Evolutionary conservation across 2,888 invertebrate genomes (phyloP).

Genomic region (Zaprionus obscuricornis): DNA sequence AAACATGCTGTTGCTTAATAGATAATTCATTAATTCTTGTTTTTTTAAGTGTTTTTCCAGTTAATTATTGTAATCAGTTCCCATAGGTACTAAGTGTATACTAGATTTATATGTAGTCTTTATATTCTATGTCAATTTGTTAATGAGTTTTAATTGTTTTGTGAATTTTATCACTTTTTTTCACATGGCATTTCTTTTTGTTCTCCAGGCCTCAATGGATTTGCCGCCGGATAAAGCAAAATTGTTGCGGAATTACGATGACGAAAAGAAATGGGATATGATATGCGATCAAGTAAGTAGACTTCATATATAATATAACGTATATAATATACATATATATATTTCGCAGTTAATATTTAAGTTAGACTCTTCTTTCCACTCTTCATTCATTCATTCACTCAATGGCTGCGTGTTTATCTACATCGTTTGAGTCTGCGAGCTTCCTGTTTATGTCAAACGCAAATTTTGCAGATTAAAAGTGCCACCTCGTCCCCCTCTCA

Average conservation of each 20-base stretch:
- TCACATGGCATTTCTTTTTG: conserved; percentile 80
- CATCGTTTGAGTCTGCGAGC: conserved; percentile 17
- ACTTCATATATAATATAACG: no score
- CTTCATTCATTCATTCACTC: not conserved
- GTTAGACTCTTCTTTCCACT: not conserved
- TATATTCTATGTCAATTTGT: conserved; percentile 14
- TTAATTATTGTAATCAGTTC: no score
- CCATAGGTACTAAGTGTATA: no score
- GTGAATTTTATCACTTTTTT: conserved; percentile 18
- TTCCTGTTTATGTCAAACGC: conserved; percentile 55
- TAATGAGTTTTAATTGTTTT: conserved; percentile 39
- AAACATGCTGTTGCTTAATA: no score
- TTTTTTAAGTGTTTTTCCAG: no score
- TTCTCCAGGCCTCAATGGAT: conserved; percentile 98
- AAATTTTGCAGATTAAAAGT: conserved; percentile 46
- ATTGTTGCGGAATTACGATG: conserved; percentile 96
- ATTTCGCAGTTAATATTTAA: conserved; percentile 20
- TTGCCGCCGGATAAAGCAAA: conserved; percentile 99
- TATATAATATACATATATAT: no score
- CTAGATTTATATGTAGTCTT: not conserved
- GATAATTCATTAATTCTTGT: no score
- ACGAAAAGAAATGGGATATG: conserved; percentile 99
- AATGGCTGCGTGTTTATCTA: conserved; percentile 41
- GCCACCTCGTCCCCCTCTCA: conserved; percentile 3
- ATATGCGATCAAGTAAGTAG: conserved; percentile 97